These are phyloP conservation scores for Lichenostomus cassidix DNA, from an alignment of 2,113 vertebrate species.

Conservation along the genomic window DNA sequence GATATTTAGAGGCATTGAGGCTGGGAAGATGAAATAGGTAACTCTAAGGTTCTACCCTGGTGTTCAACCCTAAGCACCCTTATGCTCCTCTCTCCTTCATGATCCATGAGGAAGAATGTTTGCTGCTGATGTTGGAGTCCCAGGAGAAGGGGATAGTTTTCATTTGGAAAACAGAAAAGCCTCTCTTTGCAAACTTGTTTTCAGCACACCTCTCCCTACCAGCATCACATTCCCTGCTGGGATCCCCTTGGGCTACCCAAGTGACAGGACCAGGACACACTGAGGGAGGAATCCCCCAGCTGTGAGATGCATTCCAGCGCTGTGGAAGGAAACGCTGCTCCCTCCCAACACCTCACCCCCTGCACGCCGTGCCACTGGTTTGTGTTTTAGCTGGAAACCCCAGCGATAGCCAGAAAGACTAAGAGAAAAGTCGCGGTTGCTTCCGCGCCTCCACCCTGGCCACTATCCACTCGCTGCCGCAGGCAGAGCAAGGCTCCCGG, in stretches of 20 bases:
- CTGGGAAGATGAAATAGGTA: not conserved
- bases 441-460: rapidly evolving
- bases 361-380: rapidly evolving
- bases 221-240: not conserved
- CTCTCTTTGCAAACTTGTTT: not conserved
- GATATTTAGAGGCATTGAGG: not conserved
- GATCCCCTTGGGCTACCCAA: not conserved
- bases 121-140: not conserved
- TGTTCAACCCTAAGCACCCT: not conserved
- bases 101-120: not conserved
- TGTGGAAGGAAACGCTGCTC: rapidly evolving
- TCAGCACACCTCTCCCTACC: not conserved
- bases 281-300: not conserved
- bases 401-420: rapidly evolving
- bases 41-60: not conserved
- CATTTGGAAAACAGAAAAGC: not conserved
- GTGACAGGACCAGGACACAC: not conserved
- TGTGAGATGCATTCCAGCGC: rapidly evolving
- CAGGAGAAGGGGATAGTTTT: not conserved
- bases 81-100: not conserved
- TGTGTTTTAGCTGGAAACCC: not conserved
- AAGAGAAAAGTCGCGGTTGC: not conserved
- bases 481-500: not conserved
- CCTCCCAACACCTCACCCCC: not conserved
- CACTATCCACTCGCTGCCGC: rapidly evolving